Evolutionary conservation across 2,113 vertebrate species (phyloP), one percentile per base, ranked within the genome.

Genomic region (Bagarius yarrelli): DNA sequence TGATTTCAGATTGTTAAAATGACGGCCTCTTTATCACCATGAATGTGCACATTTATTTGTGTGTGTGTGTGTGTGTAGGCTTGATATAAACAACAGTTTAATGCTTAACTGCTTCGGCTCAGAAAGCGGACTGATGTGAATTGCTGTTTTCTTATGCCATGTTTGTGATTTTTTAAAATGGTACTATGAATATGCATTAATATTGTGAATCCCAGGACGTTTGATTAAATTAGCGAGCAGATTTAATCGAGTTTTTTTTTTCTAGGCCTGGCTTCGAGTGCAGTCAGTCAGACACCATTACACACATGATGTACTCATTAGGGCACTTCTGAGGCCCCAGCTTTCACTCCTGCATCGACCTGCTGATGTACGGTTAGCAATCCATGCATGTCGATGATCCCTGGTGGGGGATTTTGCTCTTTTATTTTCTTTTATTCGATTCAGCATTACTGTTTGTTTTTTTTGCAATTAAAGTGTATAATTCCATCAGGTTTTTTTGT

Each of bases 261-360:
- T n/a, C 25, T 59, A 25, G 74, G 52, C 47, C 60, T 34, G 59
- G 59, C 53, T 76, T 61, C 27, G 73, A 84, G 57, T 56, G 66
- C 34, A 64, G 70, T 84, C 64, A 67, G 70, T 78, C 79, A 81
- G 61, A 55, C 79, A 57, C 27, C 15, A 50, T 76, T 53, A 60
- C 50, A 23, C 67, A 84, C 64, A 71, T 81, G 74, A 81, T 81
- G 47, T 40, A 73, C 71, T 81, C 23, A 84, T 84, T 77, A 78
- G 61, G 34, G 56, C n/a, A 25, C 13, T 27, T 67, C 40, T 64
- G 73, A 72, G 74, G 34, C 57, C 56, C 50, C n/a, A 25, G 47
- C 18, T 81, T 77, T 61, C 60, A n/a, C 55, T 72, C 56, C 52
- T 56, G 78, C 64, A 81, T 84, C 56, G 80, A 77, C 30, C 61